These are phyloP conservation scores for Semicossyphus pulcher DNA, from an alignment of 2,113 vertebrate species.

Conservation along the genomic window DNA sequence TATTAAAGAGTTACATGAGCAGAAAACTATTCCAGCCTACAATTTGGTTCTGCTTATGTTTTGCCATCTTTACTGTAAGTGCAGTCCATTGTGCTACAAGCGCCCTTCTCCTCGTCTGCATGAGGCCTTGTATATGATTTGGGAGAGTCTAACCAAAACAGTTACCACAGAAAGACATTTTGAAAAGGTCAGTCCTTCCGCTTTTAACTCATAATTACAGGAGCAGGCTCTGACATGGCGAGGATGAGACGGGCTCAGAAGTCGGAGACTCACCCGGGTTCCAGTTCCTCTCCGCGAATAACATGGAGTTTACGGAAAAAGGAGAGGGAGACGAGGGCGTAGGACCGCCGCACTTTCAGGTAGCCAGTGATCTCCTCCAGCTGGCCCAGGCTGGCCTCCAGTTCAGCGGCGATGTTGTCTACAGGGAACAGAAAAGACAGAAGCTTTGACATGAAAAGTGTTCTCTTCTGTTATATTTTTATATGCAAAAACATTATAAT, in stretches of 20 bases:
- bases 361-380: slow-evolving; percentile 97
- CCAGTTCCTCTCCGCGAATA: slow-evolving; percentile 91
- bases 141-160: slow-evolving; percentile 49
- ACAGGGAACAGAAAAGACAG: slow-evolving; percentile 30
- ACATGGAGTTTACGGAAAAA: slow-evolving; percentile 95
- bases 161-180: slow-evolving; percentile 59
- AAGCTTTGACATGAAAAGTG: not conserved
- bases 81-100: slow-evolving; percentile 34
- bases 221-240: slow-evolving; percentile 50
- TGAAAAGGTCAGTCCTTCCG: slow-evolving; percentile 66
- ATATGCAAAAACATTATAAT: too few species aligned
- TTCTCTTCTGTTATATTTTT: not conserved
- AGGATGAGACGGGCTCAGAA: slow-evolving; percentile 30
- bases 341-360: slow-evolving; percentile 94
- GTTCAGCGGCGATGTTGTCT: slow-evolving; percentile 97
- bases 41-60: slow-evolving; percentile 29
- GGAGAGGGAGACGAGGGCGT: slow-evolving; percentile 94
- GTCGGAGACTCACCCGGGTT: slow-evolving; percentile 86
- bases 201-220: slow-evolving; percentile 79
- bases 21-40: slow-evolving; percentile 28
- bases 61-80: slow-evolving; percentile 16
- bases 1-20: slow-evolving; percentile 17
- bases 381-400: slow-evolving; percentile 95
- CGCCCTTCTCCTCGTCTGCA: slow-evolving; percentile 24
- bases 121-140: slow-evolving; percentile 56